Conservation (phyloP, 2,888 invertebrate genomes). For the Norana najaformis region DNA sequence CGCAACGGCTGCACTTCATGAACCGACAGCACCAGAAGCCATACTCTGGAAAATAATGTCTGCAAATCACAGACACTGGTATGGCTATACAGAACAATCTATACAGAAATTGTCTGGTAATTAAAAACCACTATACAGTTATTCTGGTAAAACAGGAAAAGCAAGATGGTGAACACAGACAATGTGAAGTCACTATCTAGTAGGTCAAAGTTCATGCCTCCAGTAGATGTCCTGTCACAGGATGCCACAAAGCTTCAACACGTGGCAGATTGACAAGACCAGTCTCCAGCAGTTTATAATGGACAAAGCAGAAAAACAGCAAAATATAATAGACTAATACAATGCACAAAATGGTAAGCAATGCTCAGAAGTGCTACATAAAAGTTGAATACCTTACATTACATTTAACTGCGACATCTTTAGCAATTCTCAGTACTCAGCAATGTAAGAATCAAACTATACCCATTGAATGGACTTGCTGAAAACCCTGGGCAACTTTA, state of each 20-base stretch:
- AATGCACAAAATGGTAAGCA: not conserved
- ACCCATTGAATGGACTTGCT: too few relatives aligned
- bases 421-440: not conserved
- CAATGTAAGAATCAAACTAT: too few relatives aligned
- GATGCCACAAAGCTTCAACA: slow-evolving; percentile 91
- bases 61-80: not conserved
- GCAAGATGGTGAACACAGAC: not conserved
- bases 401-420: not conserved
- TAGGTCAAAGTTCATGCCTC: slow-evolving; percentile 65
- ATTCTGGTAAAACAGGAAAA: not conserved
- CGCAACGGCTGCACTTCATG: too few relatives aligned
- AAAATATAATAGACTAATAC: not conserved
- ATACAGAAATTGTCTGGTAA: not conserved
- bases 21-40: too few relatives aligned
- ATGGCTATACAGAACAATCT: not conserved
- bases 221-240: slow-evolving; percentile 89
- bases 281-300: slow-evolving; percentile 93
- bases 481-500: too few relatives aligned
- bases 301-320: slow-evolving; percentile 68
- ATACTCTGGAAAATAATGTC: too few relatives aligned
- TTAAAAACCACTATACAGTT: too few relatives aligned
- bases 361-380: not conserved
- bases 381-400: not conserved
- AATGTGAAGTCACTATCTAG: not conserved
- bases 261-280: slow-evolving; percentile 90